Base-by-base conservation (phyloP, 2,888 invertebrate genomes). In the Temnothorax rugatulus region DNA sequence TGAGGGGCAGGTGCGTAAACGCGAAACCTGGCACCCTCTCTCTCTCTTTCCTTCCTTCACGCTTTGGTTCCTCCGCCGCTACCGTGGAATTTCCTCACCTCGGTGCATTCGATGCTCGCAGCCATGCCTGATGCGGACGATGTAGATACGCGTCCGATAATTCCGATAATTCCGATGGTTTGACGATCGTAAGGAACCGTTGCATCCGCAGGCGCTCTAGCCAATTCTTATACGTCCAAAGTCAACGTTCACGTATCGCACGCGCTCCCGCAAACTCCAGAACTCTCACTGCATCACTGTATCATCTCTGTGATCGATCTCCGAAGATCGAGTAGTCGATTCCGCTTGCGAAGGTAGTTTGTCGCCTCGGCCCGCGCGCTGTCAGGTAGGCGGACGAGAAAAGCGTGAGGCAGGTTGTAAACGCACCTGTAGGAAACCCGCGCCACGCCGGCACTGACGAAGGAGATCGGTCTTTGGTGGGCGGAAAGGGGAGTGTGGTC, bases 1-100 rank as follows among this genome's bases (percentile, higher is more conserved):
- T 91, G 91, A 91, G 91, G 88, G 87, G 88, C 93, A 93, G 92
- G 93, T 92, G 90, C 91, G 93, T 92, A 92, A 83, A 83, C 79
- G 85, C 85, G 88, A 85, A 83, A 84, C 86, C 47, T 74, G 47
- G 89, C 88, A 89, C 90, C 87, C 74, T 59, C 88, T 83, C 63
- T 68, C 74, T 50, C 64, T 25, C 38, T 64, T 47, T 41, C 0
- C 52, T 4, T 9, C 34, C 44, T 34, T 15, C 5, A 4, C 41
- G 63, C 25, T 61, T 29, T 15, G 34, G 29, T n/a, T 44, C 11
- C 50, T 2, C 18, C 18, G 41, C 52, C 8, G 77, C 77, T 68
- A 68, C 75, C 64, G 75, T 44, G 59, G 73, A 81, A 81, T 61
- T 81, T 81, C 38, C 79, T 73, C 59, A 59, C 59, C 59, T 59